Evolutionary conservation across 2,113 vertebrate species (phyloP).

Genomic region (Cebus imitator): DNA sequence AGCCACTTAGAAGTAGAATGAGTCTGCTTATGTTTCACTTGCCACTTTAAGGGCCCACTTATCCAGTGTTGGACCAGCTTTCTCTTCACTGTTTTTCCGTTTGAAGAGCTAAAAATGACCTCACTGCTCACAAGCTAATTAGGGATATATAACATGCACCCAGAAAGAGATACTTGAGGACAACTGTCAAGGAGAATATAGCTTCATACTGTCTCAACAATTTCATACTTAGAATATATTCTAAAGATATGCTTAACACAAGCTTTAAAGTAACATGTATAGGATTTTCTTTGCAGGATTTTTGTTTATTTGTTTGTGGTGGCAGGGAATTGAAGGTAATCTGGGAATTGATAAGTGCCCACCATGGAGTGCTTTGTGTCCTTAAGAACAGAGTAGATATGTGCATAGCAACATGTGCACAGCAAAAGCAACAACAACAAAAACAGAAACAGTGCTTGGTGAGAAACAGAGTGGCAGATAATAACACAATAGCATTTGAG

Average conservation of each 20-base stretch:
- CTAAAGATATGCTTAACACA: not conserved
- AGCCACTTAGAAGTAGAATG: not conserved
- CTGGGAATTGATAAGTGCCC: not conserved
- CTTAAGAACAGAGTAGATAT: not conserved
- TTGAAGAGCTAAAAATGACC: not conserved
- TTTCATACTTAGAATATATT: not conserved
- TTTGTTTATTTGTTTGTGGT: not conserved
- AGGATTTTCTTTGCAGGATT: not conserved
- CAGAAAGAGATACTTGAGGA: constrained; percentile 14
- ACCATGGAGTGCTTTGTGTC: not conserved
- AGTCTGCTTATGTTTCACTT: not conserved
- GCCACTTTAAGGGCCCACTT: not conserved
- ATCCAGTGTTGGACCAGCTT: not conserved
- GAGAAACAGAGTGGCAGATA: not conserved
- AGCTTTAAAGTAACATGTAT: not conserved
- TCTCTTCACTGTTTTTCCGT: not conserved
- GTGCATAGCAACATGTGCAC: not conserved
- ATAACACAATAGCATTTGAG: not conserved
- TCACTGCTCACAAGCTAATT: not conserved
- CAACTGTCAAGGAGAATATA: not conserved
- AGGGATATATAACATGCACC: not conserved
- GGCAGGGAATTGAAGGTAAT: not conserved
- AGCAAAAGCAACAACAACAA: too few relatives aligned
- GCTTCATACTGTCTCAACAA: not conserved
- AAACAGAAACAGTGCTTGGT: not conserved